These are phyloP conservation scores for Oryctes rhinoceros DNA, from an alignment of 1,140 invertebrate species.

Conservation along the genomic window DNA sequence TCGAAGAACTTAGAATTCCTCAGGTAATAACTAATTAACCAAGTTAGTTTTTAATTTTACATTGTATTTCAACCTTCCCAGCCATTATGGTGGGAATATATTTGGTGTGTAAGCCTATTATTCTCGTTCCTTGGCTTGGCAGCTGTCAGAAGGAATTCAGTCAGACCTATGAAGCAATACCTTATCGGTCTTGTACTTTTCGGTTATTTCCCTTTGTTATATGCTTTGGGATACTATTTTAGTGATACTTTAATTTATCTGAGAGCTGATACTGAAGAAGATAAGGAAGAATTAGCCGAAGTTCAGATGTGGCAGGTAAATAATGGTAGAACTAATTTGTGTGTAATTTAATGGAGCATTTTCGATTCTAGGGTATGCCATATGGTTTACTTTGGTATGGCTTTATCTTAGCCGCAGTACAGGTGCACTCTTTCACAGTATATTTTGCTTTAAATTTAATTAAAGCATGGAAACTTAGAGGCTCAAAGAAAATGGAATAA, in stretches of 20 bases:
- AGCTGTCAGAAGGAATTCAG: conserved; percentile 84
- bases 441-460: conserved; percentile 89
- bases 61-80: conserved; percentile 60
- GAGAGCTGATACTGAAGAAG: conserved; percentile 64
- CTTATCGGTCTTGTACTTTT: conserved; percentile 81
- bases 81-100: conserved; percentile 92
- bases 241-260: conserved; percentile 85
- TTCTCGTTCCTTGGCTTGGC: conserved; percentile 86
- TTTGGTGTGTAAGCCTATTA: conserved; percentile 89
- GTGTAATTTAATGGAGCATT: neutral
- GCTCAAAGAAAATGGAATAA: conserved; percentile 66
- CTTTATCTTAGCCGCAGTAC: conserved; percentile 87
- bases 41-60: neutral
- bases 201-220: conserved; percentile 83
- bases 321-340: neutral
- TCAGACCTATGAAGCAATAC: conserved; percentile 80
- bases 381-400: conserved; percentile 94
- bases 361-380: conserved; percentile 80
- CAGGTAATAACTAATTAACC: conserved; percentile 67
- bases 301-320: conserved; percentile 84
- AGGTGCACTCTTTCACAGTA: conserved; percentile 91
- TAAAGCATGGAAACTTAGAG: conserved; percentile 84
- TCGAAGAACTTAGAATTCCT: conserved; percentile 92
- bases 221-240: conserved; percentile 83
- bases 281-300: conserved; percentile 69